Percentiles rank a stretch among this genome's conserved stretches.
These are phyloP conservation scores for Orthosia incerta DNA, from an alignment of 2,888 invertebrate genomes.

Conservation along the genomic window DNA sequence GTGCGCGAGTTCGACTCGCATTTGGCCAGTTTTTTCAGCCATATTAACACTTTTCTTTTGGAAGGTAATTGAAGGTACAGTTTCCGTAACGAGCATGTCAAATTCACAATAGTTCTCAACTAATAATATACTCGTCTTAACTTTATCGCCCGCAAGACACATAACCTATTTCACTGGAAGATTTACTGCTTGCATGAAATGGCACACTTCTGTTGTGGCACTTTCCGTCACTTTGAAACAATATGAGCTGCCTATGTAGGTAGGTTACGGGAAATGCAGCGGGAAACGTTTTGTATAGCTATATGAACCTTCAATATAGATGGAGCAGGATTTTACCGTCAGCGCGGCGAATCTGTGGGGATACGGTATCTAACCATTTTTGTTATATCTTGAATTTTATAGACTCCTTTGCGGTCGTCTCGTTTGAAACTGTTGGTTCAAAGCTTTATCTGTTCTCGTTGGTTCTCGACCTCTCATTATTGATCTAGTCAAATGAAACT, in stretches of 20 bases:
- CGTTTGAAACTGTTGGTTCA: neutral
- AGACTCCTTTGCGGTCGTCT: neutral
- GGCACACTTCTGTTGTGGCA: slow-evolving; percentile 36
- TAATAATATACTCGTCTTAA: slow-evolving; percentile 10
- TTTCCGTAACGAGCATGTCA: slow-evolving; percentile 2
- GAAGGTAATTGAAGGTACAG: too few species aligned
- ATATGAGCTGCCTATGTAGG: slow-evolving; percentile 4
- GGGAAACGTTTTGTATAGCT: slow-evolving; percentile 2
- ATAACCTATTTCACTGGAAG: slow-evolving; percentile 45
- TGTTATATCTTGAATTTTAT: slow-evolving; percentile 1
- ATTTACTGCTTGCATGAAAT: slow-evolving; percentile 44
- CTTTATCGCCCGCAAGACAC: slow-evolving; percentile 33
- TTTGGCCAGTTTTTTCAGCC: too few species aligned
- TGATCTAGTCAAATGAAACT: neutral
- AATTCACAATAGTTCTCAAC: slow-evolving; percentile 24
- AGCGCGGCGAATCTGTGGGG: neutral
- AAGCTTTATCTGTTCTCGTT: neutral
- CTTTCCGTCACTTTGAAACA: slow-evolving; percentile 32
- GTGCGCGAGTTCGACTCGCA: too few species aligned
- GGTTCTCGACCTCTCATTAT: neutral
- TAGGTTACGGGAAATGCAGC: slow-evolving; percentile 11
- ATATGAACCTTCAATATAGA: slow-evolving; percentile 1
- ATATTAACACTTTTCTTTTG: neutral
- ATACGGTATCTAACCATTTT: slow-evolving; percentile 2
- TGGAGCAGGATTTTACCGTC: slow-evolving; percentile 3